These are phyloP conservation scores for Drosophila ogumai DNA, from an alignment of 1,140 invertebrate genomes.

Conservation along the genomic window DNA sequence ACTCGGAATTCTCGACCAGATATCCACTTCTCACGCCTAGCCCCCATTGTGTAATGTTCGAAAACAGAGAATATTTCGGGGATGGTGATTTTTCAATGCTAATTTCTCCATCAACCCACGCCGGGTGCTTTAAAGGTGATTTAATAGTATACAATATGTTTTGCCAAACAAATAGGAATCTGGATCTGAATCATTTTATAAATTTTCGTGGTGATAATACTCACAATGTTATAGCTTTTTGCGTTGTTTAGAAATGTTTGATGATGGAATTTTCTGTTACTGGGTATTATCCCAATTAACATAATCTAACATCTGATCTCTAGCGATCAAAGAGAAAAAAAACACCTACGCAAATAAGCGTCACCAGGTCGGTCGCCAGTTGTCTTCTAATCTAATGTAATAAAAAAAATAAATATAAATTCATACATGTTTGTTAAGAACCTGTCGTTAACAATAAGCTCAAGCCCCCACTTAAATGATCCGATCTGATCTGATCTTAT, in stretches of 20 bases:
- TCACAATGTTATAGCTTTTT: slow-evolving; percentile 8
- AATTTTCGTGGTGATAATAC: slow-evolving; percentile 25
- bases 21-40: slow-evolving; percentile 7
- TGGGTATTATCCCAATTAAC: slow-evolving; percentile 20
- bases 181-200: slow-evolving; percentile 21
- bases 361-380: slow-evolving; percentile 26
- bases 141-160: slow-evolving; percentile 18
- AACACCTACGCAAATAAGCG: slow-evolving; percentile 48
- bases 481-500: slow-evolving; percentile 13
- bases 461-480: slow-evolving; percentile 9
- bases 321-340: slow-evolving; percentile 20
- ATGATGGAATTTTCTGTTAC: slow-evolving; percentile 30
- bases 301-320: slow-evolving; percentile 36
- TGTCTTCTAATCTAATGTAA: slow-evolving; percentile 35
- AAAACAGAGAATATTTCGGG: slow-evolving; percentile 35
- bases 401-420: slow-evolving; percentile 19
- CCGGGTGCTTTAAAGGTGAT: slow-evolving; percentile 22
- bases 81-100: slow-evolving; percentile 26
- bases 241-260: slow-evolving; percentile 20
- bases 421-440: slow-evolving; percentile 35
- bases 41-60: slow-evolving; percentile 58
- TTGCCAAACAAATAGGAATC: slow-evolving; percentile 17
- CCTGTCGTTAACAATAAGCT: slow-evolving; percentile 23
- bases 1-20: slow-evolving; percentile 15
- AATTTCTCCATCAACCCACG: slow-evolving; percentile 33